Evolutionary conservation across 64 coral and sea anemone genomes (phyloP).

Genomic region (Actinia tenebrosa): DNA sequence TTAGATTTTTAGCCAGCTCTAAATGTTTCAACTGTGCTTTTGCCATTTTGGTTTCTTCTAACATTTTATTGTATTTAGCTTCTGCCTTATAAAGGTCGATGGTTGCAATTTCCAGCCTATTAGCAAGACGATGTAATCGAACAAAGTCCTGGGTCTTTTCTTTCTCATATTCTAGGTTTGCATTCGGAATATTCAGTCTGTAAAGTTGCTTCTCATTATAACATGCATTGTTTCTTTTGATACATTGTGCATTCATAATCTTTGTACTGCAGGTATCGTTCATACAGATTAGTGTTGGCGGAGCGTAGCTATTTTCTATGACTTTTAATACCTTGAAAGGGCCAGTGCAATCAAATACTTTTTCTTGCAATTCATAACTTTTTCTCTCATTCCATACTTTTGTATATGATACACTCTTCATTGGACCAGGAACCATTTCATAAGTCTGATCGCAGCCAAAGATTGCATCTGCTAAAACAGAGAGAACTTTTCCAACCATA

Average conservation of each 20-base stretch:
- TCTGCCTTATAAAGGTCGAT: neutral
- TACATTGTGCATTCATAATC: neutral
- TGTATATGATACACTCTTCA: neutral
- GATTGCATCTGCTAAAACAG: neutral
- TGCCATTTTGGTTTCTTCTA: neutral
- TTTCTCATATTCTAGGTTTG: neutral
- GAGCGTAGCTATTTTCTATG: neutral
- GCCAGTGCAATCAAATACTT: neutral
- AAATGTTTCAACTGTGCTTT: conserved; percentile 9
- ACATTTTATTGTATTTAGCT: neutral
- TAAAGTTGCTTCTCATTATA: neutral
- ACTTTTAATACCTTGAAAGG: neutral
- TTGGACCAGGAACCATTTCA: neutral
- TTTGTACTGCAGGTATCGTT: neutral
- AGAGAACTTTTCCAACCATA: neutral
- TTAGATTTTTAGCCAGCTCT: neutral
- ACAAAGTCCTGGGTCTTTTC: neutral
- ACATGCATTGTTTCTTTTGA: neutral
- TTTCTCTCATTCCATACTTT: neutral
- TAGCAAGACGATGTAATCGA: neutral
- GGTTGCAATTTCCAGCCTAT: neutral
- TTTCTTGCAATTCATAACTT: neutral
- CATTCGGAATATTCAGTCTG: neutral
- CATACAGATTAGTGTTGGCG: neutral
- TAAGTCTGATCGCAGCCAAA: conserved; percentile 5